phyloP scores from a whole-genome alignment of 2,113 vertebrate genomes.

The Crocuta crocuta region DNA sequence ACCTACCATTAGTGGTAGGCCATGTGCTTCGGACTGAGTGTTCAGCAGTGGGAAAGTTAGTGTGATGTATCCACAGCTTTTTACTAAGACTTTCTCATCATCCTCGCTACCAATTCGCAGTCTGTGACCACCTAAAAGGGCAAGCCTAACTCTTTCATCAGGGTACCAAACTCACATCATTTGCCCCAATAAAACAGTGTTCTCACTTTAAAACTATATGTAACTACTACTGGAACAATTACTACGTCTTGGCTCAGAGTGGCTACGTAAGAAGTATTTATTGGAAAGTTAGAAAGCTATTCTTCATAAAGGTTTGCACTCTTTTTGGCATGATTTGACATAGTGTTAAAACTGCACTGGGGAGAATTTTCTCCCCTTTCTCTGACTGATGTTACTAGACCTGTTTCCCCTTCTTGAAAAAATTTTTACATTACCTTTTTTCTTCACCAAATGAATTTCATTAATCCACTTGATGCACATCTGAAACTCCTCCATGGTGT shows the following conservation, averaged over 20 bases:
- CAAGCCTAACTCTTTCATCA: neutral
- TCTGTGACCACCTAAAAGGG: neutral
- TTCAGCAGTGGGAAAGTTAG: neutral
- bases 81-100: neutral
- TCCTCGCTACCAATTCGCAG: neutral
- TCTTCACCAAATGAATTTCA: neutral
- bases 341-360: neutral
- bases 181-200: neutral
- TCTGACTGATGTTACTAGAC: conserved; percentile 30
- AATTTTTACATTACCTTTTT: neutral
- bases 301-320: conserved; percentile 2
- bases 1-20: neutral
- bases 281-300: neutral
- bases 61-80: neutral
- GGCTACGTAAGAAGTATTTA: conserved; percentile 23
- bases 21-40: neutral
- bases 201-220: neutral
- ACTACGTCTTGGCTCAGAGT: neutral
- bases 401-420: conserved; percentile 5
- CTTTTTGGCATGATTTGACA: conserved; percentile 1
- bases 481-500: neutral
- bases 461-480: neutral
- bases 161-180: neutral
- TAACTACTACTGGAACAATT: neutral
- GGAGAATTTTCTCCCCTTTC: neutral